Conservation (phyloP, 1,140 invertebrate species). For the Eriocheir sinensis region DNA sequence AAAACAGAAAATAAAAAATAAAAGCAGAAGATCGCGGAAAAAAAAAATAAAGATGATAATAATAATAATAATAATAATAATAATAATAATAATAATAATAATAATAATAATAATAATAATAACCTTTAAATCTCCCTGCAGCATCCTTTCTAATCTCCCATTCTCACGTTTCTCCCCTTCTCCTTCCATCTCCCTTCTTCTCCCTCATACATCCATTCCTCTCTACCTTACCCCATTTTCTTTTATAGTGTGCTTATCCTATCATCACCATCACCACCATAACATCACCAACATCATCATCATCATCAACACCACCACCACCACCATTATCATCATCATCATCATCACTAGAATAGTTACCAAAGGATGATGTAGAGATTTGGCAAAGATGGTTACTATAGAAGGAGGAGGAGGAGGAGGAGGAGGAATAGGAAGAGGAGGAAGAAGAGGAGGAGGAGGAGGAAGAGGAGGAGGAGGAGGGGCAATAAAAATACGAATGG, state of each 20-base stretch:
- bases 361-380: neutral
- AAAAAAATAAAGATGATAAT: neutral
- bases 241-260: no score
- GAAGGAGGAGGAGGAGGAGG: constrained; percentile 10
- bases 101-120: no score
- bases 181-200: no score
- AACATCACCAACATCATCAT: neutral
- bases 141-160: no score
- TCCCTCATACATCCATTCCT: no score
- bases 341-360: no score
- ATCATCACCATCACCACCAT: no score
- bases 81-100: neutral
- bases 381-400: neutral
- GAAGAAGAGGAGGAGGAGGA: neutral
- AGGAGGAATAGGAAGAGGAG: neutral
- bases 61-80: neutral
- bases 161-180: no score
- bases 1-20: neutral
- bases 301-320: neutral
- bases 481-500: neutral
- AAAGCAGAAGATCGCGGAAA: neutral
- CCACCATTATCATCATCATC: no score
- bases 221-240: no score
- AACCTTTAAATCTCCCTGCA: no score
- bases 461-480: neutral